Conservation (phyloP, 2,797 vertebrate species). For the Salarias fasciatus region DNA sequence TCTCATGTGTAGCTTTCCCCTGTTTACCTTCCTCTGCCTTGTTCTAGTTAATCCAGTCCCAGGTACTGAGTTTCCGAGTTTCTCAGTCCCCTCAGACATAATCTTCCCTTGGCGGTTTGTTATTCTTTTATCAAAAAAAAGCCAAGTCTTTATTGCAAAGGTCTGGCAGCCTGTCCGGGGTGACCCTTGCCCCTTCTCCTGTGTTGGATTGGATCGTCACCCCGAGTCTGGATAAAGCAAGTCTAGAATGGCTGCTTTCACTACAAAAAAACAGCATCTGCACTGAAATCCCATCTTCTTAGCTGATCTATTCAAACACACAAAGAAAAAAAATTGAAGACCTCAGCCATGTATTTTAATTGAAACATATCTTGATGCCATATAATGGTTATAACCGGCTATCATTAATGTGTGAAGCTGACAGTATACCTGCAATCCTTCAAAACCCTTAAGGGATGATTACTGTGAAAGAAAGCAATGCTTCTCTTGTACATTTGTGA, state of each 20-base stretch:
- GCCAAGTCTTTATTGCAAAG: too few species aligned
- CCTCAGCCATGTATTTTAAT: background rate
- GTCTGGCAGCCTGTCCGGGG: too few species aligned
- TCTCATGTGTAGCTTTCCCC: slow-evolving; percentile 58
- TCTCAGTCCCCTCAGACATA: slow-evolving; percentile 19
- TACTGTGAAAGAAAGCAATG: slow-evolving; percentile 15
- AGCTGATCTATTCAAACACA: background rate
- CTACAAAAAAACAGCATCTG: too few species aligned
- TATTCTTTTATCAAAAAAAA: background rate
- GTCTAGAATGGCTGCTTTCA: too few species aligned
- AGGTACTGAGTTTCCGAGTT: background rate
- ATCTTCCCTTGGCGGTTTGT: slow-evolving; percentile 25
- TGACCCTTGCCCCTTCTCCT: too few species aligned
- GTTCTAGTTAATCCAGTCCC: slow-evolving; percentile 38
- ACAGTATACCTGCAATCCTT: slow-evolving; percentile 29
- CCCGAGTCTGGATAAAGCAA: too few species aligned
- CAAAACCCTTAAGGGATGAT: slow-evolving; percentile 20
- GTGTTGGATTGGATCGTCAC: too few species aligned
- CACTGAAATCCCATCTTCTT: too few species aligned
- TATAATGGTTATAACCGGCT: slow-evolving; percentile 1
- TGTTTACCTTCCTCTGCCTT: slow-evolving; percentile 54
- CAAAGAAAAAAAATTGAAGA: background rate
- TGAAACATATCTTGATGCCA: background rate
- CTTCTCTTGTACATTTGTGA: slow-evolving; percentile 10
- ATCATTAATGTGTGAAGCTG: slow-evolving; percentile 16